Base-by-base conservation (phyloP, 2,113 vertebrate species). In the Neolamprologus modestus region DNA sequence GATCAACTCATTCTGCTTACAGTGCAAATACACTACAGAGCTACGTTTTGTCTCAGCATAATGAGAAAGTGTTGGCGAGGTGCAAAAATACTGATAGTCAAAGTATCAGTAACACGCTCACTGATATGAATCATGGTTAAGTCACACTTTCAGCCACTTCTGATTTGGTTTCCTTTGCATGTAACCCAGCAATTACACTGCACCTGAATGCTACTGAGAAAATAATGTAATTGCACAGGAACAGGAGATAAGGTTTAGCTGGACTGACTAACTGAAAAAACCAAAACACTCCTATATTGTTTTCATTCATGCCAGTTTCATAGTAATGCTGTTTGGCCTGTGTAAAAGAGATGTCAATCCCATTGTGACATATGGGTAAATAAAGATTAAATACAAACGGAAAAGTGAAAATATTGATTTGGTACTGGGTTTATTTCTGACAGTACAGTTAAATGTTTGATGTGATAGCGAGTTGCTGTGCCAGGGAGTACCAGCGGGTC, bases 331-430 rank as follows among this genome's bases (percentile, higher is more conserved):
- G 50, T 47, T 68, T 86, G 78, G 88, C 90, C 68, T 14, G 79
- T n/a, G 84, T 91, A 86, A 94, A 91, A 94, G 84, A 90, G 86
- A 94, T 89, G 87, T 93, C 91, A 91, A 28, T 83, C 55, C 78
- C 68, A 40, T 4, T 52, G 85, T 89, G 92, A 87, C 89, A 89
- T 82, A 76, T 87, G 85, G 61, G 84, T 89, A 92, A 92, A 93
- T 89, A 91, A 92, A 91, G 88, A 91, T 89, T 86, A 91, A 93
- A 92, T 86, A 87, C 84, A 80, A 91, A 92, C 26, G 10, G 35
- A 84, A 90, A 87, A 89, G 87, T 87, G 86, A 87, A 90, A 89
- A 63, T 93, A 94, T 91, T 10, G 89, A 95, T 93, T 85, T n/a
- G 84, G 76, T 86, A 10, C 59, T 54, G 71, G 86, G 81, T 89